Conservation (phyloP, 2,113 vertebrate species). For the Proterorhinus semilunaris region DNA sequence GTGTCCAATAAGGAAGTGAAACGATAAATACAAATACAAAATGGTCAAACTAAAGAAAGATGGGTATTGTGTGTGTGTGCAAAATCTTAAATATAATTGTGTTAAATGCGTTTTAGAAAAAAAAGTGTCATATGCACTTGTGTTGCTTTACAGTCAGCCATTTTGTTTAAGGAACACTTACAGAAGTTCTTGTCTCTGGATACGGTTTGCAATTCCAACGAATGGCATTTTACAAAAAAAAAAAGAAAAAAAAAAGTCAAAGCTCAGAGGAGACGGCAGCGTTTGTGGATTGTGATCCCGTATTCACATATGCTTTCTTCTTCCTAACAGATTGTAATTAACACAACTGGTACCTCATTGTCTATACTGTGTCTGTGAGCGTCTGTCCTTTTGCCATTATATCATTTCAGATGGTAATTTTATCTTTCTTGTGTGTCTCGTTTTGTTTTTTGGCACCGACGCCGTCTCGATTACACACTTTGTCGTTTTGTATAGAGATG, state of each 20-base stretch:
- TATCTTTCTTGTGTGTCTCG: conserved; percentile 30
- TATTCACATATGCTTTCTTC: conserved; percentile 38
- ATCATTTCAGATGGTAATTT: conserved; percentile 59
- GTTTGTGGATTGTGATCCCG: neutral
- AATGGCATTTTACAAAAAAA: neutral
- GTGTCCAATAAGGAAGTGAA: too few relatives aligned
- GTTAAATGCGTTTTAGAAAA: too few relatives aligned
- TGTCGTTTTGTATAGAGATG: conserved; percentile 38
- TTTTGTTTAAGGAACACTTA: too few relatives aligned
- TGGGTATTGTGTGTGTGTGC: too few relatives aligned
- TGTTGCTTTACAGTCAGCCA: too few relatives aligned
- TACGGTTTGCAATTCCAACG: too few relatives aligned
- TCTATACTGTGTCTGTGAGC: conserved; percentile 15
- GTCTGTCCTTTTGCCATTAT: conserved; percentile 43
- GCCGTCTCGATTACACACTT: conserved; percentile 49
- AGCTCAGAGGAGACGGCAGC: neutral
- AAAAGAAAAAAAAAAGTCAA: too few relatives aligned
- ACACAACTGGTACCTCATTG: conserved; percentile 54
- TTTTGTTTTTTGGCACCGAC: conserved; percentile 50
- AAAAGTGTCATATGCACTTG: too few relatives aligned
- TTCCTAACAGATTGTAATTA: conserved; percentile 54
- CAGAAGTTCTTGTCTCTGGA: too few relatives aligned
- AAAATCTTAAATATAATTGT: too few relatives aligned
- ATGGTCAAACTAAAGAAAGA: too few relatives aligned
- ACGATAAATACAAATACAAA: too few relatives aligned